Conservation (phyloP, 2,888 invertebrate species). For the Incurvaria masculella region DNA sequence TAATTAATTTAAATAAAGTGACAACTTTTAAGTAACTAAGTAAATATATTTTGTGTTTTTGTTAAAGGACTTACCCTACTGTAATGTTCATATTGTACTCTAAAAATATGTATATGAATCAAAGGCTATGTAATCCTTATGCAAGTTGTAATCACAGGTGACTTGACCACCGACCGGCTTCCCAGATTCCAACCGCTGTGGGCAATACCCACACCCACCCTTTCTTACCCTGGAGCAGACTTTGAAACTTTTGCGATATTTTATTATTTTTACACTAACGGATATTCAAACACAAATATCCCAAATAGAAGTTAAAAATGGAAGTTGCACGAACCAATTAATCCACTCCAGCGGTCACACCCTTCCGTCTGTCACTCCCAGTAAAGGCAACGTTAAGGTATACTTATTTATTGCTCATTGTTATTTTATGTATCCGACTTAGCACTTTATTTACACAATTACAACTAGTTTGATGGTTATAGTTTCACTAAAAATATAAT, state of each 20-base stretch:
- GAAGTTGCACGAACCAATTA: not conserved
- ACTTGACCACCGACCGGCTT: slow-evolving; percentile 16
- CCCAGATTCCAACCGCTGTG: slow-evolving; percentile 27
- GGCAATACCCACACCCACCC: no score
- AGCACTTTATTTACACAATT: slow-evolving; percentile 27
- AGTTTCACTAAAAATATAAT: slow-evolving; percentile 11
- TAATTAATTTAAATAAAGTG: slow-evolving; percentile 47
- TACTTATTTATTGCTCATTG: slow-evolving; percentile 55
- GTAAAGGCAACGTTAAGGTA: slow-evolving; percentile 55
- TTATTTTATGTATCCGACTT: slow-evolving; percentile 50
- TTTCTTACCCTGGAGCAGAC: no score
- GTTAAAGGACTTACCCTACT: slow-evolving; percentile 46
- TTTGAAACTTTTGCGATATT: no score
- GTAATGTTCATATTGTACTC: slow-evolving; percentile 58
- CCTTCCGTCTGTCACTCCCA: slow-evolving; percentile 20
- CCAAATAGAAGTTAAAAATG: no score
- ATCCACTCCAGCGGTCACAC: slow-evolving; percentile 15
- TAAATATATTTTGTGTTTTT: slow-evolving; percentile 56
- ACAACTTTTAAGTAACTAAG: slow-evolving; percentile 45
- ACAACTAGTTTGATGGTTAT: slow-evolving; percentile 11
- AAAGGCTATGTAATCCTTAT: not conserved
- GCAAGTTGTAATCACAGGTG: slow-evolving; percentile 50
- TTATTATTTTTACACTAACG: no score
- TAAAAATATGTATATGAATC: slow-evolving; percentile 56
- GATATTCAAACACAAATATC: no score